Base-by-base conservation (phyloP, 2,888 invertebrate genomes). In the Colostygia pectinataria region DNA sequence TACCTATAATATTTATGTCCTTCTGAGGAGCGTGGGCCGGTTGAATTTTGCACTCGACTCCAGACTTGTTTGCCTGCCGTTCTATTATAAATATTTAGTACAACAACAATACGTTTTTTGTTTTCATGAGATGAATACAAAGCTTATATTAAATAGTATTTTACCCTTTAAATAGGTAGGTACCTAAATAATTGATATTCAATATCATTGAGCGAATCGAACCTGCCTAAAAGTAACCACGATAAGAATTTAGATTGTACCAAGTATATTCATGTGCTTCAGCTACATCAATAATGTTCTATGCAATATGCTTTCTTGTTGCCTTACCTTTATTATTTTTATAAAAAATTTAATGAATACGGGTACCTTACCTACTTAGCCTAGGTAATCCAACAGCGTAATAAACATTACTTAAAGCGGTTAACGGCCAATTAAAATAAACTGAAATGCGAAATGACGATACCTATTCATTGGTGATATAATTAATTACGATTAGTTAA, bases 1-100 rank as follows among this genome's bases (percentile, higher is more conserved):
- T 80, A 74, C 77, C 80, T 79, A 78, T 80, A 74, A 81, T 72
- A 79, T 80, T 78, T 75, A 78, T 78, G 77, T 79, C 74, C 74
- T 74, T 65, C 71, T 71, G 67, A 67, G 71, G 64, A 63, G 78
- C 80, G 83, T 81, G 80, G 84, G 83, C 74, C 70, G 82, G 68
- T 64, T 73, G 80, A 77, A 81, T 84, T 83, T 86, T 77, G 85
- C 83, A 84, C 82, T 83, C 79, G 80, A 81, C 80, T 82, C 78
- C 56, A 48, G 66, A 61, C 68, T 74, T 86, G 83, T 84, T 79
- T 77, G 68, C 65, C 28, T 71, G 69, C 74, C 74, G 74, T 74
- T 75, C 68, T 73, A 75, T 28, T 80, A 79, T 78, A 66, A 74
- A 77, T 77, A 79, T 83, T 79, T 71, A 75, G 75, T 80, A 80